Conservation (phyloP, 2,797 vertebrate genomes). For the Cacajao melanocephalus region DNA sequence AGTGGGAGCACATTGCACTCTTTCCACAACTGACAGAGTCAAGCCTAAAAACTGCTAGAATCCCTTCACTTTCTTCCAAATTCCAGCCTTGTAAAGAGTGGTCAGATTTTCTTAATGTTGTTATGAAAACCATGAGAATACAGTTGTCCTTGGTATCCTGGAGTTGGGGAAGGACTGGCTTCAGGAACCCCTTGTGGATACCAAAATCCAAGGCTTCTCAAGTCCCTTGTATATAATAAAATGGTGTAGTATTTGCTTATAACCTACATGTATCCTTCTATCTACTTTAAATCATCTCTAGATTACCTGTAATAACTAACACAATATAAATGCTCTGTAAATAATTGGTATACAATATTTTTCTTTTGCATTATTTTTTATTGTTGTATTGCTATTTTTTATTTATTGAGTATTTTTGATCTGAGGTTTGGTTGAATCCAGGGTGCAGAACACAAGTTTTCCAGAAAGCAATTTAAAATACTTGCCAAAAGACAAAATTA, state of each 20-base stretch:
- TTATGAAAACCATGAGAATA: background rate
- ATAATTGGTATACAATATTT: background rate
- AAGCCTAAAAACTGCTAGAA: background rate
- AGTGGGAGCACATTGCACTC: background rate
- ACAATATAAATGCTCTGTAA: background rate
- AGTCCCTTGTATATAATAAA: background rate
- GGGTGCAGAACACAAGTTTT: background rate
- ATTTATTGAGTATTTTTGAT: background rate
- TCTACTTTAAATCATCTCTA: background rate
- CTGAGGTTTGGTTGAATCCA: background rate
- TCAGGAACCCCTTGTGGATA: background rate
- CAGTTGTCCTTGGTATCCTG: background rate
- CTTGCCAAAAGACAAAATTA: background rate
- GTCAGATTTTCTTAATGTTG: background rate
- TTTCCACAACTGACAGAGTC: background rate
- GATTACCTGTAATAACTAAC: background rate
- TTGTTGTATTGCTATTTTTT: background rate
- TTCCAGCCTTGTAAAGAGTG: background rate
- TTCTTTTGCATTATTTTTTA: background rate
- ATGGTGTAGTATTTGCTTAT: background rate
- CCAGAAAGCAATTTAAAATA: background rate
- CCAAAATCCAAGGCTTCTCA: background rate
- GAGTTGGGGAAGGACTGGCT: background rate
- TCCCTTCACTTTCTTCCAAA: background rate
- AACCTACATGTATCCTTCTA: background rate